phyloP scores from a whole-genome alignment of 2,113 vertebrate species.

The Zosterops borbonicus region DNA sequence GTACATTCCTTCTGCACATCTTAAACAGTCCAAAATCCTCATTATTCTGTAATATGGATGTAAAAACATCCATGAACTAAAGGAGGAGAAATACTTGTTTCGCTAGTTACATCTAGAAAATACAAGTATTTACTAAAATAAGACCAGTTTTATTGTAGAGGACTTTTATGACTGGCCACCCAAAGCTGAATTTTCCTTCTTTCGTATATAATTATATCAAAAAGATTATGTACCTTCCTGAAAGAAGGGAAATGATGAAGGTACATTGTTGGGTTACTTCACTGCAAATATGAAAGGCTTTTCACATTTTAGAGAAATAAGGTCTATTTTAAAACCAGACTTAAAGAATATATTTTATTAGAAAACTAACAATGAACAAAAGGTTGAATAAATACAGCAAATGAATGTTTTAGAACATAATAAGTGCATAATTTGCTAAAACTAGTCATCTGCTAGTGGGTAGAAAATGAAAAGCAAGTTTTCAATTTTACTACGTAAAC shows the following conservation, averaged over 20 bases:
- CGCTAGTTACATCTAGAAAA: background rate
- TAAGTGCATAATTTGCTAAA: conserved; percentile 43
- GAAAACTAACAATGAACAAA: conserved; percentile 44
- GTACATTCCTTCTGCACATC: background rate
- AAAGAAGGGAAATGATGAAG: background rate
- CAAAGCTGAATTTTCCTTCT: conserved; percentile 18
- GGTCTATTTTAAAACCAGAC: conserved; percentile 14
- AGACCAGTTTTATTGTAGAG: background rate
- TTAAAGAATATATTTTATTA: conserved; percentile 40
- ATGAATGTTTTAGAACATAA: conserved; percentile 47
- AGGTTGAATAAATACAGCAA: conserved; percentile 29
- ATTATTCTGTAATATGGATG: background rate
- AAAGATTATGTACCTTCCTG: background rate
- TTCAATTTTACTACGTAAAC: conserved; percentile 31
- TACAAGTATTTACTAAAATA: background rate
- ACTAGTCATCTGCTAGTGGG: background rate
- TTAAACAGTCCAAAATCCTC: background rate
- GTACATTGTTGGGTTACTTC: background rate
- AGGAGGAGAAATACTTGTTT: background rate
- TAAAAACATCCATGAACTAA: background rate
- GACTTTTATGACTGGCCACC: background rate
- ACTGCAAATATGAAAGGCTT: background rate
- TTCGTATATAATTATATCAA: background rate
- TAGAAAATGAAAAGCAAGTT: conserved; percentile 40
- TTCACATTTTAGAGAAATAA: conserved; percentile 24